Evolutionary conservation across 2,888 invertebrate genomes (phyloP), one percentile per base, ranked within the genome.

Genomic region (Horisme vitalbata): DNA sequence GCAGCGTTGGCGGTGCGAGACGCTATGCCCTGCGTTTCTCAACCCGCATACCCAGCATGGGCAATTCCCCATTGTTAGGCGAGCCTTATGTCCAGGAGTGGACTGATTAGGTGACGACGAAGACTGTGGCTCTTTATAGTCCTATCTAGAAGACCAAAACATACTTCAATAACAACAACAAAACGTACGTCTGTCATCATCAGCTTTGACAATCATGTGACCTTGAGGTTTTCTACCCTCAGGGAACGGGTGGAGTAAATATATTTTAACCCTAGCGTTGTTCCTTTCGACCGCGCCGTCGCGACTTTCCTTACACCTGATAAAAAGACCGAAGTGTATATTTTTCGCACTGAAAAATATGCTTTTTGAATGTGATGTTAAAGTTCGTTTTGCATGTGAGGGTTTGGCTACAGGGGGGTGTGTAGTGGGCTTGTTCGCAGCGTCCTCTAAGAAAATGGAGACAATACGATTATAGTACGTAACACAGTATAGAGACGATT

Each of bases 381-480:
- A n/a, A 11, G 32, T 34, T 2, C 1, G n/a, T 6, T 30, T 50
- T 46, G 2, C 15, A 5, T 5, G 4, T n/a, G 3, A 4, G n/a
- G n/a, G 11, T 11, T 9, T 15, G 23, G 20, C 50, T 57, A 53
- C 54, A 70, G 68, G 81, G n/a, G 83, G 45, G 79, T 79, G 81
- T 83, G 83, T 79, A 56, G 78, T 71, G 82, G 80, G 79, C 80
- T 79, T 75, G 82, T 65, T 73, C 72, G 60, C 61, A 67, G 68
- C 79, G 83, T 84, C 82, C 82, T 84, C 79, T 85, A 78, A 80
- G 78, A 84, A 84, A 84, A 82, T 78, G 79, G 79, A 84, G 85
- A 85, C 81, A 79, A 83, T 80, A 80, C 79, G 79, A 84, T 84
- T 80, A 83, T 79, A 76, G 74, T 73, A 68, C n/a, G n/a, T n/a